phyloP scores from a whole-genome alignment of 30 jellyfish, hydroid and myxozoan species.

The Turritopsis rubra region DNA sequence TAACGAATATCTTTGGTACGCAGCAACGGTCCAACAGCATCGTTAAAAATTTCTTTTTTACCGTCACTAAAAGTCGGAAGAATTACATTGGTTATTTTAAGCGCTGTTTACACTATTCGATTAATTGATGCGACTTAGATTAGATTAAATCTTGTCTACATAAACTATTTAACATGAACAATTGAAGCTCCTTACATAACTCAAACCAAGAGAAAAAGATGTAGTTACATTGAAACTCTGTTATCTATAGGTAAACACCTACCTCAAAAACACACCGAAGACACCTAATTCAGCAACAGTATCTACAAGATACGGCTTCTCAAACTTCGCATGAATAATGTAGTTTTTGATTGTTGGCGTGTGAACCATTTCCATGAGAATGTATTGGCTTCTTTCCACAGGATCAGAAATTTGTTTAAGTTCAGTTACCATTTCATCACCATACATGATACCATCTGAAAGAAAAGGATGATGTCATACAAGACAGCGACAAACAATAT shows the following conservation, averaged over 20 bases:
- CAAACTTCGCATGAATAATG: no score
- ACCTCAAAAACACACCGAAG: conserved; percentile 61
- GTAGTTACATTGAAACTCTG: no score
- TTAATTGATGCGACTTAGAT: no score
- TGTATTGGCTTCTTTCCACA: conserved; percentile 67
- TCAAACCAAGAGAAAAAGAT: no score
- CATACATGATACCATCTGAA: conserved; percentile 72
- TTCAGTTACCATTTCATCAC: conserved; percentile 53
- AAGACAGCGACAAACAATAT: no score
- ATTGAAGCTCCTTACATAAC: no score
- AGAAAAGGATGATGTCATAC: no score
- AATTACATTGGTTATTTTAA: no score
- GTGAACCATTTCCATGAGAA: conserved; percentile 62
- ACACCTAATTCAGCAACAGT: conserved; percentile 76
- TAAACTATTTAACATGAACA: no score
- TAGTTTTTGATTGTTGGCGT: conserved; percentile 71
- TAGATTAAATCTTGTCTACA: no score
- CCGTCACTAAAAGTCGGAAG: conserved; percentile 49
- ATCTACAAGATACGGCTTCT: conserved; percentile 45
- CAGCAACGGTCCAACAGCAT: conserved; percentile 73
- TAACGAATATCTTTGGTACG: conserved; percentile 73
- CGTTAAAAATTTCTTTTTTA: conserved; percentile 43
- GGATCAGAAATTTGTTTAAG: conserved; percentile 49
- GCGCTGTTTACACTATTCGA: no score
- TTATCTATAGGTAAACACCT: no score